Conservation (phyloP, 2,797 vertebrate species). For the Cetoscarus ocellatus region DNA sequence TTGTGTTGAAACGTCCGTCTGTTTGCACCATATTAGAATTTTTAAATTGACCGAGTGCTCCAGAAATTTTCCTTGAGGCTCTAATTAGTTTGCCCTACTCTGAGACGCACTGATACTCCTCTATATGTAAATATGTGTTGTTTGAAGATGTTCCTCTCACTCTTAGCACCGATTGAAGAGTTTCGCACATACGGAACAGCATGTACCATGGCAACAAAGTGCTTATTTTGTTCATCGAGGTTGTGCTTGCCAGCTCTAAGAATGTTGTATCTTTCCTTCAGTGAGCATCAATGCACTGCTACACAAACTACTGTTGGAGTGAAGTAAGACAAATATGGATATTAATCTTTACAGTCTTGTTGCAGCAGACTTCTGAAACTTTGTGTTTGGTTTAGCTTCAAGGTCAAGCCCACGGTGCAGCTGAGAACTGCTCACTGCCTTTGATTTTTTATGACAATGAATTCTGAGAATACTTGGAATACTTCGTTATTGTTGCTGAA, state of each 20-base stretch:
- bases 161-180: slow-evolving; percentile 28
- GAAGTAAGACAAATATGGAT: background rate
- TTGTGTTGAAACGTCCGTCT: too few species aligned
- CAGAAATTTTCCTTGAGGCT: too few species aligned
- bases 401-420: too few species aligned
- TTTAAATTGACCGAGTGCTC: too few species aligned
- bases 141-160: slow-evolving; percentile 34
- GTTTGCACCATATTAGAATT: too few species aligned
- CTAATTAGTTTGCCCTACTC: too few species aligned
- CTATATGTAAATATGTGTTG: slow-evolving; percentile 24
- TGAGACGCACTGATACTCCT: background rate
- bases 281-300: background rate
- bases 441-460: background rate
- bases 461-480: too few species aligned
- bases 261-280: slow-evolving; percentile 13
- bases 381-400: too few species aligned
- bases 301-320: slow-evolving; percentile 6
- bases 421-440: background rate
- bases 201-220: slow-evolving; percentile 63
- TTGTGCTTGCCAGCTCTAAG: background rate
- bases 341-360: background rate
- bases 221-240: slow-evolving; percentile 8
- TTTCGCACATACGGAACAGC: slow-evolving; percentile 24
- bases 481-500: background rate
- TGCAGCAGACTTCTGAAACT: background rate